phyloP scores from a whole-genome alignment of 1,140 invertebrate genomes.

The Oncopeltus fasciatus region DNA sequence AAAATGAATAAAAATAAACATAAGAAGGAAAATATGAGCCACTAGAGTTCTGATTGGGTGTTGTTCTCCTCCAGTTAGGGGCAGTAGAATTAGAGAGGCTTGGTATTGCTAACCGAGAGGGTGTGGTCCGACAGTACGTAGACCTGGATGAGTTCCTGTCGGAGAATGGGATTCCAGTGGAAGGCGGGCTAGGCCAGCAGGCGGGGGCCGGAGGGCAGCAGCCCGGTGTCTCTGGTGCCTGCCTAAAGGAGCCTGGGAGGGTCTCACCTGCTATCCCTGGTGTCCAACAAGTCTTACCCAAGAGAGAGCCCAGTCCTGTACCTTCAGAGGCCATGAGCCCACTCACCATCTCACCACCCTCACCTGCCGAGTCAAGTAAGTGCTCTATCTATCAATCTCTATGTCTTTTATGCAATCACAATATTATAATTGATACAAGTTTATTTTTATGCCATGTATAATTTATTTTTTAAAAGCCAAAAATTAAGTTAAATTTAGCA shows the following conservation, averaged over 20 bases:
- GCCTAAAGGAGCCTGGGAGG: slow-evolving; percentile 25
- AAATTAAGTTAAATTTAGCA: too few relatives aligned
- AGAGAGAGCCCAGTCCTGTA: slow-evolving; percentile 29
- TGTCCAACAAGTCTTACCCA: slow-evolving; percentile 26
- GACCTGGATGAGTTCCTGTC: slow-evolving; percentile 91
- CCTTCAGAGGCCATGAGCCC: slow-evolving; percentile 54
- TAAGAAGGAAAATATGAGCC: too few relatives aligned
- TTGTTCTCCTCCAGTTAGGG: not conserved
- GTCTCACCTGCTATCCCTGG: slow-evolving; percentile 25
- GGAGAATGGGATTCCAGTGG: slow-evolving; percentile 78
- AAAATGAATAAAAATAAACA: too few relatives aligned
- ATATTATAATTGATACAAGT: too few relatives aligned
- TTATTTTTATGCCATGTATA: too few relatives aligned
- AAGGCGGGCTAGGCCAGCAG: slow-evolving; percentile 45
- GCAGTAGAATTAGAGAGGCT: not conserved
- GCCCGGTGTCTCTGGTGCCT: slow-evolving; percentile 28
- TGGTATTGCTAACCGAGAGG: slow-evolving; percentile 10
- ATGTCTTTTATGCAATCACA: too few relatives aligned
- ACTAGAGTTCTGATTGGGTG: too few relatives aligned
- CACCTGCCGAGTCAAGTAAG: slow-evolving; percentile 73
- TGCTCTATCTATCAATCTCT: slow-evolving; percentile 15
- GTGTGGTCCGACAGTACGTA: slow-evolving; percentile 62
- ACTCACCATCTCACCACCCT: slow-evolving; percentile 69
- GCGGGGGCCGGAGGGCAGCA: slow-evolving; percentile 39
- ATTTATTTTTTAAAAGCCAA: too few relatives aligned